These are phyloP conservation scores for Meloidogyne hapla DNA, from an alignment of 1,140 invertebrate species.

Conservation along the genomic window DNA sequence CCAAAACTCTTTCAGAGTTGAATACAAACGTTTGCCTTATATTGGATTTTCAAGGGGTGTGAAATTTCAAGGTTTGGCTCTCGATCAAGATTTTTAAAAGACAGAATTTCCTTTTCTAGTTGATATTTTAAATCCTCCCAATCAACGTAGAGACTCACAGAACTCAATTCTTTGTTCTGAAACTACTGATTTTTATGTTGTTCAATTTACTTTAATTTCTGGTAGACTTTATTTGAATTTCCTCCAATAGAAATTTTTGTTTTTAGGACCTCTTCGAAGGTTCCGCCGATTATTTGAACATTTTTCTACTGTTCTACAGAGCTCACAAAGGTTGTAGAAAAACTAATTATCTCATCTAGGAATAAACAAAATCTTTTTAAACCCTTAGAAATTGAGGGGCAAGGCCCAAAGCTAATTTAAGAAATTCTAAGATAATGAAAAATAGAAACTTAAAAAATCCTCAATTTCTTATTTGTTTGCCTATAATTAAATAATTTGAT, in stretches of 20 bases:
- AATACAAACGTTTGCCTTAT: slow-evolving; percentile 85
- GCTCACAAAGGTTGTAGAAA: background rate
- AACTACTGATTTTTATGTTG: slow-evolving; percentile 17
- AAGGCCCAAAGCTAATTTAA: no score
- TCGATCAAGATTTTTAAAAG: background rate
- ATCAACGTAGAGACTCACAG: slow-evolving; percentile 10
- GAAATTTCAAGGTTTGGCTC: slow-evolving; percentile 61
- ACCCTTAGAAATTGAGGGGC: no score
- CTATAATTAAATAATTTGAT: no score
- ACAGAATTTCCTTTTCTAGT: background rate
- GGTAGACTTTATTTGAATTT: slow-evolving; percentile 3
- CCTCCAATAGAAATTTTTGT: no score
- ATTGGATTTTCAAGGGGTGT: slow-evolving; percentile 65
- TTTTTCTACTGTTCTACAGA: slow-evolving; percentile 31
- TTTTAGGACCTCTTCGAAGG: background rate
- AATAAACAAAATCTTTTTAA: no score
- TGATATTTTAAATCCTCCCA: slow-evolving; percentile 15
- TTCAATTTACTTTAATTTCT: slow-evolving; percentile 25
- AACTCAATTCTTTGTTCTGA: background rate
- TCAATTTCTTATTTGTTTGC: no score
- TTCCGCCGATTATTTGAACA: slow-evolving; percentile 27
- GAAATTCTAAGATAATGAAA: no score
- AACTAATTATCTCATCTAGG: no score
- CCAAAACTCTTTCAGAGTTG: slow-evolving; percentile 93
- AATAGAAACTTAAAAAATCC: no score